A percentile compares a stretch with the other conserved stretches of the same genome.
phyloP scores from a whole-genome alignment of 2,797 vertebrate genomes.

The Argya squamiceps region DNA sequence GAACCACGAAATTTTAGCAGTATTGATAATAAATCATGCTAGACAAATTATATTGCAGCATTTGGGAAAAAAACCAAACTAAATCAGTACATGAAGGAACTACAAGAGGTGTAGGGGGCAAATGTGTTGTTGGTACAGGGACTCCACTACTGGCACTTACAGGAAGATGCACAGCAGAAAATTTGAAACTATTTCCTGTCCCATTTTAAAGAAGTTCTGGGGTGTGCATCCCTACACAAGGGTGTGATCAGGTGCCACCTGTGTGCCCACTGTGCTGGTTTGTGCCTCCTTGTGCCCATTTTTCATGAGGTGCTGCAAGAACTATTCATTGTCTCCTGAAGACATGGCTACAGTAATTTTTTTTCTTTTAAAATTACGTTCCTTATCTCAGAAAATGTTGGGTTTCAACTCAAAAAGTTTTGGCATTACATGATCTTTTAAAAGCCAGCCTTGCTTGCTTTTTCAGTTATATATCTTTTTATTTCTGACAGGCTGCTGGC shows the following conservation, averaged over 20 bases:
- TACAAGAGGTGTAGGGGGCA: background rate
- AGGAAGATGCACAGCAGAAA: background rate
- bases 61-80: background rate
- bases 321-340: fast-evolving
- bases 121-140: background rate
- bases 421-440: background rate
- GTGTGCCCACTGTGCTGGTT: background rate
- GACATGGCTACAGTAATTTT: background rate
- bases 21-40: background rate
- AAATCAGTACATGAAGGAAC: background rate
- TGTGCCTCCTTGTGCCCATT: background rate
- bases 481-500: slow-evolving; percentile 29
- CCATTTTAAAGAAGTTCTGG: background rate
- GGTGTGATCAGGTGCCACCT: fast-evolving
- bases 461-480: background rate
- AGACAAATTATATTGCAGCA: background rate
- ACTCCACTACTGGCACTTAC: background rate
- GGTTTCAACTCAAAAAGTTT: background rate
- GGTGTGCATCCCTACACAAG: background rate
- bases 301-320: background rate
- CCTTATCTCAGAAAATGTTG: background rate
- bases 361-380: background rate
- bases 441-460: background rate
- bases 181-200: background rate
- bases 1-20: background rate